These are phyloP conservation scores for Bolinopsis microptera DNA, from an alignment of 37 sponge, comb jelly and placozoan species.

Conservation along the genomic window DNA sequence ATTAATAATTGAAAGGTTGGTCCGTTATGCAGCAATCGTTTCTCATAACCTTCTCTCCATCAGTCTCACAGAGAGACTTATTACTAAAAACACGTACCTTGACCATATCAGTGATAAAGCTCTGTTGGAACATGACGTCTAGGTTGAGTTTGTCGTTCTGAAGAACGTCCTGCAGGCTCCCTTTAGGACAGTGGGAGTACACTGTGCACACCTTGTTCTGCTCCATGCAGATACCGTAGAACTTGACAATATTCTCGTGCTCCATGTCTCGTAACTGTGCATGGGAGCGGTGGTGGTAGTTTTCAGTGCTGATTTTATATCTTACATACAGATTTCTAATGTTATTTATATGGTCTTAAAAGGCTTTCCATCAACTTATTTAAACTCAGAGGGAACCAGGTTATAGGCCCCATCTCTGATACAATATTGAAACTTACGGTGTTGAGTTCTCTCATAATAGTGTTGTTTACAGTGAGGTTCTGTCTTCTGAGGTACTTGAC, in stretches of 20 bases:
- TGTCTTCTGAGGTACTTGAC: constrained; percentile 47
- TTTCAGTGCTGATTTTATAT: no score
- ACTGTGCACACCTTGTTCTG: constrained; percentile 17
- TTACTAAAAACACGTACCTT: constrained; percentile 58
- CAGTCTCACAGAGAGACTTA: no score
- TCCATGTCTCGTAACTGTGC: constrained; percentile 56
- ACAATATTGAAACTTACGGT: no score
- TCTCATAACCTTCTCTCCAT: no score
- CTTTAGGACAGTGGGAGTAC: constrained; percentile 40
- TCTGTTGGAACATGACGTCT: constrained; percentile 64
- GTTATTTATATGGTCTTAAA: no score
- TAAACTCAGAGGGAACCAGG: no score
- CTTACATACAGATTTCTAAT: no score
- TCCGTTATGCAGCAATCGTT: no score
- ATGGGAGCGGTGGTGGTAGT: neutral
- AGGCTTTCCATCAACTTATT: no score
- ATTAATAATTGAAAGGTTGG: no score
- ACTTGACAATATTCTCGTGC: constrained; percentile 51
- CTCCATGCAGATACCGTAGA: constrained; percentile 37
- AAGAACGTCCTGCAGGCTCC: constrained; percentile 52
- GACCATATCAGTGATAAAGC: constrained; percentile 66
- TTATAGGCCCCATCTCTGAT: no score
- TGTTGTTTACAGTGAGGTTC: constrained; percentile 32
- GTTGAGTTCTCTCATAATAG: constrained; percentile 36
- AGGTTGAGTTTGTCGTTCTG: constrained; percentile 67